Evolutionary conservation across 2,113 vertebrate species (phyloP), one percentile per base, ranked within the genome.

Genomic region (Salvelinus alpinus): DNA sequence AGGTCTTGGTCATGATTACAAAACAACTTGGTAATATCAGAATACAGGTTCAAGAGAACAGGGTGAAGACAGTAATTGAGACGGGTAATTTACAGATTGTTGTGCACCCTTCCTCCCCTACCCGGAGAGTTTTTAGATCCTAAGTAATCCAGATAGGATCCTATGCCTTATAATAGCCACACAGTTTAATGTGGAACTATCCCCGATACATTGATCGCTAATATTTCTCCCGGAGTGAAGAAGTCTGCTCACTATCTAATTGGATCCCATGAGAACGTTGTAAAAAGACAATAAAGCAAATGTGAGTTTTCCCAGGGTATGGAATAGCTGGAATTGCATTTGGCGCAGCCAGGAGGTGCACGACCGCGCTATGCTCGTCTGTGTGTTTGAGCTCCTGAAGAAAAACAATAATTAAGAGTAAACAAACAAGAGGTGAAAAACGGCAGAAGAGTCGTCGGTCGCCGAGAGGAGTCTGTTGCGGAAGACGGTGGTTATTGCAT

Each of bases 321-420:
- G 80, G 79, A 22, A 86, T 86, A 81, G 54, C 62, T 2, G 62
- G 79, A 81, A 54, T 73, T 76, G 73, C 64, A 80, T 72, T 71
- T 81, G 5, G 51, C 51, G 16, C 51, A 54, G 51, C 51, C 16
- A 54, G 51, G 51, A 16, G 16, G 3, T 54, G 51, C 3, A 18
- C 16, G 16, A 54, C 51, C 3, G 5, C 51, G 5, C 18, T 54
- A 54, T 16, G 78, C 84, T 85, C 79, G 82, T 86, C 81, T 71
- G 68, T 9, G 75, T 59, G 67, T 86, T 84, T 87, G 74, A 72
- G 81, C 76, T 84, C 77, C 68, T 34, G 11, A 60, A 84, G 82
- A 76, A 90, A 92, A 91, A 90, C 86, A 91, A 82, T 90, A 91
- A 92, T 91, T 91, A 91, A 78, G 76, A 84, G 73, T 77, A 84